Evolutionary conservation across 2,113 vertebrate genomes (phyloP).

Genomic region (Pongo pygmaeus): DNA sequence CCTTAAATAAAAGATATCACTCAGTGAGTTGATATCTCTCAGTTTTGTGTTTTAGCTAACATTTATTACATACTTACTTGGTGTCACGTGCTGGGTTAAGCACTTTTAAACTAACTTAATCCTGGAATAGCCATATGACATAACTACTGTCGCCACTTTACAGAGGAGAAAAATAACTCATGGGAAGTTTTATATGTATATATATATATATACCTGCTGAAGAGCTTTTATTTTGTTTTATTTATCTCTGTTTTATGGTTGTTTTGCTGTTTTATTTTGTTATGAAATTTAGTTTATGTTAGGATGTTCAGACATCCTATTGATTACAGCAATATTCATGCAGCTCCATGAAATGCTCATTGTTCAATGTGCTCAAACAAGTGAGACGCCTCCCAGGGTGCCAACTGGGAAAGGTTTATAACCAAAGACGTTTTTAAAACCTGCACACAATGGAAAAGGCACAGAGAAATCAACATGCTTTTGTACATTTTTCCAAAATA

Average conservation of each 20-base stretch:
- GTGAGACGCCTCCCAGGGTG: background rate
- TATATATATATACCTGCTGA: too few relatives aligned
- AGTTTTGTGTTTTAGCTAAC: background rate
- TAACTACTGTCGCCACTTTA: rapidly evolving
- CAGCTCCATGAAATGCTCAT: background rate
- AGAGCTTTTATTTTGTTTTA: background rate
- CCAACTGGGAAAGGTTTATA: background rate
- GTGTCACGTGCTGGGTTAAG: background rate
- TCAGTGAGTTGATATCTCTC: background rate
- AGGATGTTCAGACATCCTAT: background rate
- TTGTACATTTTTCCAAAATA: background rate
- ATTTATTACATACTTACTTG: too few relatives aligned
- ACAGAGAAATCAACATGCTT: background rate
- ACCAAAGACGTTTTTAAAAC: background rate
- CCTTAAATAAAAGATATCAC: background rate
- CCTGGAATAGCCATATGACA: background rate
- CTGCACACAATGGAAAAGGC: background rate
- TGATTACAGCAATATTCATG: background rate
- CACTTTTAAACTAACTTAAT: background rate
- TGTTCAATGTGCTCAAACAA: rapidly evolving
- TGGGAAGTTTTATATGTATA: too few relatives aligned
- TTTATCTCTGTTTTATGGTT: background rate
- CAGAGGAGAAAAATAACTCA: background rate
- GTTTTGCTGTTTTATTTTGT: background rate
- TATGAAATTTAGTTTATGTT: background rate